Base-by-base conservation (phyloP, 1,140 invertebrate genomes). In the Kradibia gibbosae region DNA sequence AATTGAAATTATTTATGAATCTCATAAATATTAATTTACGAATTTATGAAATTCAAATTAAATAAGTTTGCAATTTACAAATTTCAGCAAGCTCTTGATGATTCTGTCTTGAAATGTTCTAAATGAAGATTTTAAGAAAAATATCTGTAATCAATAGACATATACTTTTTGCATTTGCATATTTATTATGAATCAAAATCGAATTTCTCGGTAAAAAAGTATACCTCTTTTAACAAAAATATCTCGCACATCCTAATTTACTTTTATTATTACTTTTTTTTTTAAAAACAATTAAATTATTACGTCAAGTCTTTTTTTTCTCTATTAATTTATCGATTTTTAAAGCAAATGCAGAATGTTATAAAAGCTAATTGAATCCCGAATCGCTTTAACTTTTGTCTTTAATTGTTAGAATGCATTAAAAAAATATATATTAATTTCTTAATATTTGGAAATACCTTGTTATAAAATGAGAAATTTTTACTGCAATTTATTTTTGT, bases 11-110 rank as follows among this genome's bases (percentile, higher is more conserved):
- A 79, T 71, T 80, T 72, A 80, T 74, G 48, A 80, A 80, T 70
- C 25, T 81, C 57, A 77, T 77, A 60, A 77, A 72, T 71, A 77
- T 77, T 55, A 28, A 48, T 48, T 20, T 72, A 67, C 53, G 57
- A 73, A 80, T 80, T 81, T 81, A 75, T 67, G 72, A 81, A 67
- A 81, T 81, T 81, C 53, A 75, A 13, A 70, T 81, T 25, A 70
- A 77, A 62, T 77, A 71, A 74, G 71, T 82, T 78, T 79, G 81
- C 76, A 82, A 79, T 78, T 74, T 79, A 82, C 81, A 75, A 82
- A 78, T 82, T 82, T 78, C 70, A 82, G 76, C 77, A 78, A 79
- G 81, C 81, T 79, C 75, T 82, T 78, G 48, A 76, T 65, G 72
- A 78, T 82, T 77, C 55, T 75, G 31, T 81, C 79, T 81, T 80